Conservation (phyloP, 2,113 vertebrate species). For the Gila orcuttii region DNA sequence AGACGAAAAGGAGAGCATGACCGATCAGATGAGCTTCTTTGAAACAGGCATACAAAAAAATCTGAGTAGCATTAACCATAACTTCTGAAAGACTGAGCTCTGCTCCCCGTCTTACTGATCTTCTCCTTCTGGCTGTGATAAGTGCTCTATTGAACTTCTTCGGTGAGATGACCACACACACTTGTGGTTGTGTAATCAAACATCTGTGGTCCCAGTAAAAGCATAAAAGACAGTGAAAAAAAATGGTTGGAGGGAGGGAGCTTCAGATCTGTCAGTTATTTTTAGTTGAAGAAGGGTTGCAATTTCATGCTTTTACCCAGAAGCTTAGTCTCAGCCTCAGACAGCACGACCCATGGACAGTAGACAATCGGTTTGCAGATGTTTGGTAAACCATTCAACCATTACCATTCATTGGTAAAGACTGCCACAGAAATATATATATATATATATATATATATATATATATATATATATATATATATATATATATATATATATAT, state of each 20-base stretch:
- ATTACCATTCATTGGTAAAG: background rate
- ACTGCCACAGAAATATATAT: background rate
- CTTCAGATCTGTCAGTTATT: slow-evolving; percentile 32
- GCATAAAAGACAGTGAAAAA: background rate
- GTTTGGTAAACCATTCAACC: background rate
- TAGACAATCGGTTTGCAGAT: background rate
- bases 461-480: too few species aligned
- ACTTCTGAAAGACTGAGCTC: background rate
- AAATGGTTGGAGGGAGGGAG: background rate
- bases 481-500: too few species aligned
- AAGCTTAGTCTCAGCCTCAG: slow-evolving; percentile 27
- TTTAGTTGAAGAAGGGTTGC: background rate
- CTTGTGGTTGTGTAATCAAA: slow-evolving; percentile 43
- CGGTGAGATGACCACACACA: slow-evolving; percentile 24
- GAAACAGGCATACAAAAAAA: slow-evolving; percentile 7
- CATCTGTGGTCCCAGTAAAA: slow-evolving; percentile 38
- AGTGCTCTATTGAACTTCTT: background rate
- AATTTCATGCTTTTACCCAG: slow-evolving; percentile 31
- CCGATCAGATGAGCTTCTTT: background rate
- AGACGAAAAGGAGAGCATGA: slow-evolving; percentile 16
- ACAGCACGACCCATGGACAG: background rate
- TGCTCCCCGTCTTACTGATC: background rate
- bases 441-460: too few species aligned
- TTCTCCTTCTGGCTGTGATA: slow-evolving; percentile 20
- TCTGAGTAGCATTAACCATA: background rate